Evolutionary conservation across 2,888 invertebrate species (phyloP), one percentile per base, ranked within the genome.

Genomic region (Epinotia ramella): DNA sequence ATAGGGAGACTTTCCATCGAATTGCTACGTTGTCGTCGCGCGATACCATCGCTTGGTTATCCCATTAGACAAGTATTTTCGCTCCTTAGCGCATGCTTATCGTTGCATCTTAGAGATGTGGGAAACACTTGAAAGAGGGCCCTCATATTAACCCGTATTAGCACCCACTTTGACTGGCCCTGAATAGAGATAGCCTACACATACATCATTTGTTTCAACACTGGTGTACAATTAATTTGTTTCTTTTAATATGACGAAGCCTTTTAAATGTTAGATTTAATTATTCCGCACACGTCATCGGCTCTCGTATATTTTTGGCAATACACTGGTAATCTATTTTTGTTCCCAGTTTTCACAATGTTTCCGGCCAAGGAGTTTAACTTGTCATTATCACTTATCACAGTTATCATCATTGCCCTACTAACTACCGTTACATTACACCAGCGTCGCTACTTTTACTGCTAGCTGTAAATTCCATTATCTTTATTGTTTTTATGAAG

Each of bases 81-180:
- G 84, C 87, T 83, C 84, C 88, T 88, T 88, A 89, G 89, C 89
- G 81, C 82, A 81, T 81, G 82, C 80, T 87, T 89, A 89, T 88
- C 87, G 81, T 79, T 76, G 78, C 49, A 88, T 88, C 87, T 80
- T 80, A 86, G 84, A 84, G 84, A 86, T 87, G 84, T 86, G 84
- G 80, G 83, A 83, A 83, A 82, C 67, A 72, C 64, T 64, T 73
- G 59, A 56, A 46, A 69, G 24, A 60, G 33, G 28, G 40, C 40
- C 57, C 66, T 56, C 72, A 56, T 67, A 71, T 67, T 72, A 53
- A 56, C 71, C 28, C 20, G 71, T 76, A 63, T 76, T 71, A 63
- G 33, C 66, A 46, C 56, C 72, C 33, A 46, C 46, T 72, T 72
- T 63, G n/a, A 53, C 24, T 63, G 28, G 13, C 12, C 16, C 40